phyloP scores from a whole-genome alignment of 2,888 invertebrate species.

The Drosophila melanosoma region DNA sequence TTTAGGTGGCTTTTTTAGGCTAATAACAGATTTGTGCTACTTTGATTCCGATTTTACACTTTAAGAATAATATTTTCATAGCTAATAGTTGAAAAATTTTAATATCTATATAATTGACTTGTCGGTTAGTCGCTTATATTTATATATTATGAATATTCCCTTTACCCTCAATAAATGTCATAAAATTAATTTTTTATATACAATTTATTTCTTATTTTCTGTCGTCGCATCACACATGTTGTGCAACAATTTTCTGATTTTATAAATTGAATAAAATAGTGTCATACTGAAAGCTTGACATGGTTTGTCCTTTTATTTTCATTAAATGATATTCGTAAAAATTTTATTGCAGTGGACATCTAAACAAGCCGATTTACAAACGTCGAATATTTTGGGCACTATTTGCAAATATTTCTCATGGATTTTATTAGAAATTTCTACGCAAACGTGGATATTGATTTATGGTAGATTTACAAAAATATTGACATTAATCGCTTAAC shows the following conservation, averaged over 20 bases:
- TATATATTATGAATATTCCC: background rate
- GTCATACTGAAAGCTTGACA: conserved; percentile 20
- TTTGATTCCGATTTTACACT: background rate
- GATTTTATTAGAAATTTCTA: conserved; percentile 19
- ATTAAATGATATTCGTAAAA: background rate
- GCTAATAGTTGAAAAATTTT: background rate
- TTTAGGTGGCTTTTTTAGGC: background rate
- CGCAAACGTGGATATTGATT: conserved; percentile 16
- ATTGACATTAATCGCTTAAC: conserved; percentile 52
- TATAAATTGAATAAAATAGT: conserved; percentile 49
- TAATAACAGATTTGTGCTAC: background rate
- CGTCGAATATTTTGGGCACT: conserved; percentile 19
- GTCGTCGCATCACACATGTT: conserved; percentile 28
- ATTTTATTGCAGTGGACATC: conserved; percentile 28
- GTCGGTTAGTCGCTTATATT: background rate
- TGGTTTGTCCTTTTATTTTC: conserved; percentile 11
- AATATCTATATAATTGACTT: background rate
- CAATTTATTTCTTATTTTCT: conserved; percentile 1
- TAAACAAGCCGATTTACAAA: conserved; percentile 24
- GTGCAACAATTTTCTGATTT: conserved; percentile 15
- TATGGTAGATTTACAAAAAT: conserved; percentile 32
- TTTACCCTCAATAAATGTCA: background rate
- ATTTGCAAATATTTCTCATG: conserved; percentile 23
- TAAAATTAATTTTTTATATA: background rate
- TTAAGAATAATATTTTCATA: background rate